These are phyloP conservation scores for Graphium colonna DNA, from an alignment of 2,888 invertebrate species.

Conservation along the genomic window DNA sequence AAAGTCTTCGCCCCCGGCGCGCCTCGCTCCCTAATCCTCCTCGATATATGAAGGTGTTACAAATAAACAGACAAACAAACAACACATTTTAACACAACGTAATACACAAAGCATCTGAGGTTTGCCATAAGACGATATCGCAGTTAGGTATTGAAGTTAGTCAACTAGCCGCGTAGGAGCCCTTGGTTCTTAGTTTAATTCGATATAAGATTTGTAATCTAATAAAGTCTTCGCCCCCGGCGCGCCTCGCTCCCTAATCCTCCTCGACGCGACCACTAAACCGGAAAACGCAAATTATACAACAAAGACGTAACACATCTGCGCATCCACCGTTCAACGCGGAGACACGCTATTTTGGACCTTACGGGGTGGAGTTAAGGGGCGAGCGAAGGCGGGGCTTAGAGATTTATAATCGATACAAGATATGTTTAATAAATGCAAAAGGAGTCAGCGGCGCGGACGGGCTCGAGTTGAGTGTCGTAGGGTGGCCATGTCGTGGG, in stretches of 20 bases:
- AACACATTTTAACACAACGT: not conserved
- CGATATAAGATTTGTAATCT: constrained; percentile 35
- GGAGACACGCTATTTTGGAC: constrained; percentile 33
- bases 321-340: constrained; percentile 45
- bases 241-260: constrained; percentile 43
- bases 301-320: constrained; percentile 78
- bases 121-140: no score
- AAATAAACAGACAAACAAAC: constrained; percentile 2
- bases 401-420: constrained; percentile 70
- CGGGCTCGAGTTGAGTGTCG: constrained; percentile 55
- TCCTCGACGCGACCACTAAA: constrained; percentile 69
- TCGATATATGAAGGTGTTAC: no score
- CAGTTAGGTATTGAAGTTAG: no score
- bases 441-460: constrained; percentile 63
- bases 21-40: constrained; percentile 46
- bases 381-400: constrained; percentile 34
- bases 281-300: constrained; percentile 77
- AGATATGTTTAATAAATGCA: constrained; percentile 75
- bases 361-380: constrained; percentile 36
- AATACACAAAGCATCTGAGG: constrained; percentile 17
- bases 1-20: constrained; percentile 51
- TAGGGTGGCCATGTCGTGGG: constrained; percentile 44
- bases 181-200: no score
- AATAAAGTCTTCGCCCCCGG: constrained; percentile 55
- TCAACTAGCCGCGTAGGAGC: no score